phyloP scores from a whole-genome alignment of 2,888 invertebrate species.

The Onthophagus sagittarius region DNA sequence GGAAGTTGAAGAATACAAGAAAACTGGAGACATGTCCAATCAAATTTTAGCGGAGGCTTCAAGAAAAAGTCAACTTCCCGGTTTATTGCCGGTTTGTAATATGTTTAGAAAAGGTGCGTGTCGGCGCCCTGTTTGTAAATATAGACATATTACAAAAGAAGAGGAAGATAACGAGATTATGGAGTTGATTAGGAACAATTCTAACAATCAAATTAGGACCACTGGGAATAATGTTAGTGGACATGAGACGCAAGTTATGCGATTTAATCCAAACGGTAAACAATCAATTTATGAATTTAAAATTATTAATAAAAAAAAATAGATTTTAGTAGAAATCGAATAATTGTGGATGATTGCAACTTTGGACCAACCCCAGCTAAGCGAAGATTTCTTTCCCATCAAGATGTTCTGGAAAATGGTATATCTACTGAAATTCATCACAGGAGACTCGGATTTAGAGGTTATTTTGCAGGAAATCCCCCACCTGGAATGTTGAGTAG shows the following conservation, averaged over 20 bases:
- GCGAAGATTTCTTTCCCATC: slow-evolving; percentile 37
- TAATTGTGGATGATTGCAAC: slow-evolving; percentile 42
- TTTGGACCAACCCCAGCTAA: slow-evolving; percentile 43
- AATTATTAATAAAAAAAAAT: slow-evolving; percentile 1
- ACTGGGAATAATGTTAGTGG: slow-evolving; percentile 19
- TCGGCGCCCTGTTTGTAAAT: slow-evolving; percentile 44
- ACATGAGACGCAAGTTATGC: slow-evolving; percentile 17
- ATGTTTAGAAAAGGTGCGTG: slow-evolving; percentile 53
- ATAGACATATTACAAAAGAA: slow-evolving; percentile 44
- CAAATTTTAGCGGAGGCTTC: slow-evolving; percentile 50
- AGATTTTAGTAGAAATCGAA: slow-evolving; percentile 31
- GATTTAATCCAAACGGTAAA: slow-evolving; percentile 16
- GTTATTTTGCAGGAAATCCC: slow-evolving; percentile 46
- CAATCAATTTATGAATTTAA: neutral
- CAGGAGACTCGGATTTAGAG: slow-evolving; percentile 38
- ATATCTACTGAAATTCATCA: slow-evolving; percentile 16
- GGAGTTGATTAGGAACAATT: slow-evolving; percentile 41
- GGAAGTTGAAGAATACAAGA: slow-evolving; percentile 71
- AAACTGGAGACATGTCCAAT: slow-evolving; percentile 67
- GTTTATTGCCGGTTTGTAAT: slow-evolving; percentile 50
- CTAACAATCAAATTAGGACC: slow-evolving; percentile 25
- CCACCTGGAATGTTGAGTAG: slow-evolving; percentile 42
- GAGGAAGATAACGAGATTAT: slow-evolving; percentile 47
- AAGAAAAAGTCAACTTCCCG: slow-evolving; percentile 47
- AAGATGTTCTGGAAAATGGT: slow-evolving; percentile 24